Conservation (phyloP, 2,888 invertebrate genomes). For the Margaritifera margaritifera region DNA sequence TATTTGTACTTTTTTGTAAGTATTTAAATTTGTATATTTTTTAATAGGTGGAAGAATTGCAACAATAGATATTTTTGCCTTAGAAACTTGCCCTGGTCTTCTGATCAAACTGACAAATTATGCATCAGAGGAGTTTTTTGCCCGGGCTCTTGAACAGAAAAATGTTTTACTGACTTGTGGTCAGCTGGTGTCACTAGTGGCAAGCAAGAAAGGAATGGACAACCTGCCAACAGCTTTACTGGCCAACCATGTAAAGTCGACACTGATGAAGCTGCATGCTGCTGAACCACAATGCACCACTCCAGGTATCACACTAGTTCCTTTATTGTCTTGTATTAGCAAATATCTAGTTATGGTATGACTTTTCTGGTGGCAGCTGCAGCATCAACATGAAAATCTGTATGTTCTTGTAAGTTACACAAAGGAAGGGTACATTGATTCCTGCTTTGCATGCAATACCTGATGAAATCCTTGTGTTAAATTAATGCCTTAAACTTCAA, state of each 20-base stretch:
- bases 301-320: slow-evolving; percentile 30
- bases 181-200: slow-evolving; percentile 63
- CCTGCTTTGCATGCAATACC: no score
- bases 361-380: neutral
- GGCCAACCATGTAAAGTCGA: slow-evolving; percentile 58
- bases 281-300: slow-evolving; percentile 13
- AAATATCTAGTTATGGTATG: neutral
- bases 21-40: slow-evolving; percentile 1
- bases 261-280: slow-evolving; percentile 48
- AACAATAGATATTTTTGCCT: slow-evolving; percentile 55
- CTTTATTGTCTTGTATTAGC: no score
- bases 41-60: slow-evolving; percentile 45
- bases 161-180: slow-evolving; percentile 52
- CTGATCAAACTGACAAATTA: slow-evolving; percentile 54
- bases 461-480: no score
- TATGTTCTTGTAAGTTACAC: no score
- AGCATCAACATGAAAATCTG: neutral
- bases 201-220: slow-evolving; percentile 51
- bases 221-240: slow-evolving; percentile 57
- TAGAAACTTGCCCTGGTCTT: slow-evolving; percentile 59
- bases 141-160: slow-evolving; percentile 29
- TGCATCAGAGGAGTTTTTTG: slow-evolving; percentile 52
- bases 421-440: no score
- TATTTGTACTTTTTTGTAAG: neutral
- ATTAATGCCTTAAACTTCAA: no score